Evolutionary conservation across 2,797 vertebrate species (phyloP), one percentile per base, ranked within the genome.

Genomic region (Ceyx erithaca): DNA sequence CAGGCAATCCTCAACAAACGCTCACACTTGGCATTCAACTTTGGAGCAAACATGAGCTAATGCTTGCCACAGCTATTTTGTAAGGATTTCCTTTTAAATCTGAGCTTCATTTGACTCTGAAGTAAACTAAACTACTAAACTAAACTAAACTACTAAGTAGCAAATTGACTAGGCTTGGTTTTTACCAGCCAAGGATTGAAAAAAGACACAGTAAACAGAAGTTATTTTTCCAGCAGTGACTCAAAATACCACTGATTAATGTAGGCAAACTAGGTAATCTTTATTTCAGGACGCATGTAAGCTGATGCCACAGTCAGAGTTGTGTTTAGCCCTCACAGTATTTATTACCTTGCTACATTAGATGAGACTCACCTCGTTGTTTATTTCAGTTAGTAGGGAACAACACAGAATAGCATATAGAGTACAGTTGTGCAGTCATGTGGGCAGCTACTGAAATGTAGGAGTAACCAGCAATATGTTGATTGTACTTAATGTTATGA

Each of bases 41-140:
- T 10, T 3, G 37, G 12, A 57, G 6, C 6, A 37, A 79, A 64
- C 14, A 14, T 0, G 14, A 15, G 2, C 1, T 12, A 22, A 14
- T 10, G 45, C 80, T 76, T 9, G 13, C 26, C 33, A 14, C 52
- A 6, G 30, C 25, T 59, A 0, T 55, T 73, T 40, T 14, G 3
- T 2, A 40, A 71, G 35, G 5, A 45, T n/a, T 69, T 51, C 82
- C n/a, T 61, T 57, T 23, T 5, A 48, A 84, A 68, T 6, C 9
- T 4, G 7, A 79, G 52, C 45, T 35, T 59, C 30, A 7, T 16
- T 21, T 19, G 13, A 49, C 31, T 43, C 33, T 70, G 58, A 23
- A 78, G n/a, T 35, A 67, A 14, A 37, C 5, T 45, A 21, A 93
- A 66, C 23, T 21, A 10, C 8, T 37, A 67, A 23, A 37, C 5